Evolutionary conservation across 1,140 invertebrate genomes (phyloP).

Genomic region (Apolygus lucorum): DNA sequence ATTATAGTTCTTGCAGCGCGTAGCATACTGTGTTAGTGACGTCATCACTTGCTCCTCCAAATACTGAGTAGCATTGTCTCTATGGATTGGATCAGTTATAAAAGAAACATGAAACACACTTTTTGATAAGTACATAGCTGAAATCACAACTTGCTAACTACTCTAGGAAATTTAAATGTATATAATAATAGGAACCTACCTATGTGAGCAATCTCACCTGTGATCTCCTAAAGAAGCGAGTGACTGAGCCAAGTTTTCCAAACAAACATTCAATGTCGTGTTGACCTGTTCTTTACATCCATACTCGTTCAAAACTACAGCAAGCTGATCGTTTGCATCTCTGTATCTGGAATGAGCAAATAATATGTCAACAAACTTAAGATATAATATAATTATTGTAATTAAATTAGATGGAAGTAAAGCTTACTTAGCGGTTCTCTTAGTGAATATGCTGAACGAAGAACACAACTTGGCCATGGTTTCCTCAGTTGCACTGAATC

Average conservation of each 20-base stretch:
- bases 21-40: not conserved
- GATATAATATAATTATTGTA: too few relatives aligned
- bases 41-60: conserved; percentile 4
- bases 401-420: too few relatives aligned
- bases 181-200: not conserved
- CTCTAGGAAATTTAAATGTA: not conserved
- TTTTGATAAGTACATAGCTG: too few relatives aligned
- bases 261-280: not conserved
- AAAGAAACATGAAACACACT: too few relatives aligned
- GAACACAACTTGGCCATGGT: not conserved
- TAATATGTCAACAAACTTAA: too few relatives aligned
- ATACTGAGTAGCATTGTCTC: not conserved
- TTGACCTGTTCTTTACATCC: not conserved
- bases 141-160: too few relatives aligned
- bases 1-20: not conserved
- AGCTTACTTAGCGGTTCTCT: not conserved
- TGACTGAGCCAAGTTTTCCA: not conserved
- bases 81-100: too few relatives aligned
- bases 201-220: not conserved
- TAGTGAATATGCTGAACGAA: not conserved
- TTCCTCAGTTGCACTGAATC: not conserved
- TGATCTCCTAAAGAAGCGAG: not conserved
- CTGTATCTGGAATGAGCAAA: too few relatives aligned
- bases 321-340: not conserved
- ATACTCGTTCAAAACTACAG: not conserved